Evolutionary conservation across 1,140 invertebrate genomes (phyloP).

Genomic region (Drosophila willistoni): DNA sequence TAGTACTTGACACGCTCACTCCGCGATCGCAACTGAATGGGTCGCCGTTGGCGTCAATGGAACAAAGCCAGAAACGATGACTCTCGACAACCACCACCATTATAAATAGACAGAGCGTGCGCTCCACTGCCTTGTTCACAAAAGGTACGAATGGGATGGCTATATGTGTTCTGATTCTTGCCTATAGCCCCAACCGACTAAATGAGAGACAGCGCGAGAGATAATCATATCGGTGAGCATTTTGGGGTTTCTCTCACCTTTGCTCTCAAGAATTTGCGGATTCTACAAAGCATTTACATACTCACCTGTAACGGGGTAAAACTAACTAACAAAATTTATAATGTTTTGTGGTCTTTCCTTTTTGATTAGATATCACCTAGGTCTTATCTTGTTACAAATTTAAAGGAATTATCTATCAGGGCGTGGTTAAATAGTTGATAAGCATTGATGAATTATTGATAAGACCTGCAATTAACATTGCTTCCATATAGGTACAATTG

Average conservation of each 20-base stretch:
- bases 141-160: not conserved
- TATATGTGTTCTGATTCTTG: conserved; percentile 9
- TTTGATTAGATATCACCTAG: not conserved
- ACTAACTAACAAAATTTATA: not conserved
- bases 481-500: not conserved
- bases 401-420: not conserved
- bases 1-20: conserved; percentile 64
- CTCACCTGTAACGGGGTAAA: not conserved
- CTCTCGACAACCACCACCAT: conserved; percentile 19
- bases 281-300: conserved; percentile 6
- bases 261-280: conserved; percentile 1
- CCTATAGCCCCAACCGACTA: not conserved
- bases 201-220: not conserved
- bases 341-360: not conserved
- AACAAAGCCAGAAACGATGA: conserved; percentile 61
- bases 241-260: conserved; percentile 3
- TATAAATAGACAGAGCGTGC: conserved; percentile 21
- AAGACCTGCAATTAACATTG: conserved; percentile 2
- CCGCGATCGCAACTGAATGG: conserved; percentile 73
- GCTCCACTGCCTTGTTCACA: not conserved
- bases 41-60: conserved; percentile 47
- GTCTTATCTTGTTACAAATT: not conserved
- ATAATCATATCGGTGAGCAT: not conserved
- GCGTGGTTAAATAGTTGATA: conserved; percentile 2
- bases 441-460: conserved; percentile 2